phyloP scores from a whole-genome alignment of 2,113 vertebrate species.

The Mellivora capensis region DNA sequence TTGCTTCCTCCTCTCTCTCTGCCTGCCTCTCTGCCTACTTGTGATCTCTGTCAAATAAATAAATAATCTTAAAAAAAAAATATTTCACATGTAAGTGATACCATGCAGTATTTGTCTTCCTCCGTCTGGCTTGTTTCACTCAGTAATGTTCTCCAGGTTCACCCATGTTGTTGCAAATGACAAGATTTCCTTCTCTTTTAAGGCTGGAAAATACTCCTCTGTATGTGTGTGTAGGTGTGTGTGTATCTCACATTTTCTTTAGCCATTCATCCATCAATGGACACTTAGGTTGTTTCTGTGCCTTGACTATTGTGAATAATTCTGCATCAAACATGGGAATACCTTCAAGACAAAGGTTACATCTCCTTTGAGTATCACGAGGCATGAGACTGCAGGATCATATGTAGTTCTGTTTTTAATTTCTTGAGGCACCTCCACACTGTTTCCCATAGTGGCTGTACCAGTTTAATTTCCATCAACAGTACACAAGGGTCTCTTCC shows the following conservation, averaged over 20 bases:
- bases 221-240: background rate
- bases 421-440: background rate
- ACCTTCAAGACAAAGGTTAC: background rate
- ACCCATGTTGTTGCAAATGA: background rate
- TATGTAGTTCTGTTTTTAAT: background rate
- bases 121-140: background rate
- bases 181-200: background rate
- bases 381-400: background rate
- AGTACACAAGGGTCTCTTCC: background rate
- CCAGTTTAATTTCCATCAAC: background rate
- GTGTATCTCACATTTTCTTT: background rate
- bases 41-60: too few species aligned
- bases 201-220: background rate
- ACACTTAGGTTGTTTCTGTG: background rate
- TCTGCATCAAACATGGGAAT: background rate
- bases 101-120: background rate
- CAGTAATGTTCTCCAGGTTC: background rate
- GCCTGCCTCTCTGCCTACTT: too few species aligned
- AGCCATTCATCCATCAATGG: background rate
- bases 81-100: background rate
- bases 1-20: too few species aligned
- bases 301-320: background rate
- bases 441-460: background rate
- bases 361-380: background rate
- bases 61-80: too few species aligned